Evolutionary conservation across 2,113 vertebrate genomes (phyloP).

Genomic region (Salminus brasiliensis): DNA sequence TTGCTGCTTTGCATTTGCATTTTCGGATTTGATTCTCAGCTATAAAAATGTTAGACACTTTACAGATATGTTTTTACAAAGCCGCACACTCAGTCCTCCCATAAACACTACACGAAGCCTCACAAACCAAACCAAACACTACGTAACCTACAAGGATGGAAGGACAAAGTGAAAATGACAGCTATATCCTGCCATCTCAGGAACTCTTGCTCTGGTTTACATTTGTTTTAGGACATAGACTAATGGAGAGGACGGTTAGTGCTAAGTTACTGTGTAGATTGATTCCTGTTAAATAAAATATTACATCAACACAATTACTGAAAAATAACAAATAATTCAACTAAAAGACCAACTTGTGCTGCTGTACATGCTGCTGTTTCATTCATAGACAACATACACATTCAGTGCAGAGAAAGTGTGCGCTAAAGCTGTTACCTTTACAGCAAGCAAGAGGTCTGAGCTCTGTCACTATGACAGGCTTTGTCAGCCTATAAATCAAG

Average conservation of each 20-base stretch:
- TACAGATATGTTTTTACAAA: conserved; percentile 39
- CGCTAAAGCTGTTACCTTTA: background rate
- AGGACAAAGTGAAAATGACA: background rate
- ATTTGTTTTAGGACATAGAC: background rate
- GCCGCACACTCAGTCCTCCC: background rate
- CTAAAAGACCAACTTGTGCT: too few species aligned
- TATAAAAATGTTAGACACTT: conserved; percentile 22
- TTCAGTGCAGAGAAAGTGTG: too few species aligned
- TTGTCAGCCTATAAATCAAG: conserved; percentile 7
- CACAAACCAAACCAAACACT: background rate
- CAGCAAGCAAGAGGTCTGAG: background rate
- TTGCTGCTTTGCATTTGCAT: background rate
- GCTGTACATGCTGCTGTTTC: too few species aligned
- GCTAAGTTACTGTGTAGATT: background rate
- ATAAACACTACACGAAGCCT: conserved; percentile 4
- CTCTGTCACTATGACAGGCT: background rate
- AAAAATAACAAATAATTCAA: background rate
- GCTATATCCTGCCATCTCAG: background rate
- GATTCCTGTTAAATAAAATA: background rate
- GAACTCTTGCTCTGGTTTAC: background rate
- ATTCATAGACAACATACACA: too few species aligned
- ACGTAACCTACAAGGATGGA: conserved; percentile 3
- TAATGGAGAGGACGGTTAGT: background rate
- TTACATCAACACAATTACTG: background rate
- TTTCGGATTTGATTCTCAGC: background rate